Evolutionary conservation across 2,113 vertebrate genomes (phyloP).

Genomic region (Gambusia holbrooki): DNA sequence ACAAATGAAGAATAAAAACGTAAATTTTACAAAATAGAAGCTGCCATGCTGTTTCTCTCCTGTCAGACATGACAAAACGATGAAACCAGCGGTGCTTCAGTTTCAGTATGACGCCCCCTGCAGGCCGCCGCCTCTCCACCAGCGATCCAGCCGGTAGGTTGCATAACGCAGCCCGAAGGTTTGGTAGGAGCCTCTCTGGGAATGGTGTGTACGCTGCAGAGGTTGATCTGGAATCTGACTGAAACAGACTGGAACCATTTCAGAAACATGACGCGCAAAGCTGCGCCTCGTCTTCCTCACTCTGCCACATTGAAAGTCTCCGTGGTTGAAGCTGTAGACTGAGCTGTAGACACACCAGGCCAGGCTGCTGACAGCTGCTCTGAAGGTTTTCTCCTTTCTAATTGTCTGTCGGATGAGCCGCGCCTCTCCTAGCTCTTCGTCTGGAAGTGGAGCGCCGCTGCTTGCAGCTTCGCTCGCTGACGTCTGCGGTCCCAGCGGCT

Average conservation of each 20-base stretch:
- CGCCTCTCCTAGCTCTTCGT: slow-evolving; percentile 49
- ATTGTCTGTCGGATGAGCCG: slow-evolving; percentile 58
- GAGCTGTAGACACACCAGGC: slow-evolving; percentile 23
- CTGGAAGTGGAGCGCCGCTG: slow-evolving; percentile 43
- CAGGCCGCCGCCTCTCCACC: slow-evolving; percentile 46
- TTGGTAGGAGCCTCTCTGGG: slow-evolving; percentile 55
- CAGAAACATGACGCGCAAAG: slow-evolving; percentile 30
- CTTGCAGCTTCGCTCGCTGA: slow-evolving; percentile 46
- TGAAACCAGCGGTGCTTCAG: slow-evolving; percentile 30
- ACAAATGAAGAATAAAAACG: too few species aligned
- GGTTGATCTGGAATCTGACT: slow-evolving; percentile 47
- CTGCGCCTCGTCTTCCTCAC: slow-evolving; percentile 19
- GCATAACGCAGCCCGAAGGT: slow-evolving; percentile 64
- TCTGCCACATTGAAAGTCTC: slow-evolving; percentile 26
- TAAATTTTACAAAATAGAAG: too few species aligned
- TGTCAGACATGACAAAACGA: not conserved
- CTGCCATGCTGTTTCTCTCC: not conserved
- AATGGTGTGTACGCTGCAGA: slow-evolving; percentile 43
- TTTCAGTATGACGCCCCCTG: slow-evolving; percentile 34
- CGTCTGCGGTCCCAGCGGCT: slow-evolving; percentile 43
- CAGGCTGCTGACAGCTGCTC: slow-evolving; percentile 17
- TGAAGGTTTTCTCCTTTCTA: slow-evolving; percentile 38
- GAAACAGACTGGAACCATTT: slow-evolving; percentile 34
- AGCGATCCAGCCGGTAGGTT: slow-evolving; percentile 63
- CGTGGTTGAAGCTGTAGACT: slow-evolving; percentile 13